Conservation (phyloP, 2,888 invertebrate species). For the Scrobipalpa atriplicella region DNA sequence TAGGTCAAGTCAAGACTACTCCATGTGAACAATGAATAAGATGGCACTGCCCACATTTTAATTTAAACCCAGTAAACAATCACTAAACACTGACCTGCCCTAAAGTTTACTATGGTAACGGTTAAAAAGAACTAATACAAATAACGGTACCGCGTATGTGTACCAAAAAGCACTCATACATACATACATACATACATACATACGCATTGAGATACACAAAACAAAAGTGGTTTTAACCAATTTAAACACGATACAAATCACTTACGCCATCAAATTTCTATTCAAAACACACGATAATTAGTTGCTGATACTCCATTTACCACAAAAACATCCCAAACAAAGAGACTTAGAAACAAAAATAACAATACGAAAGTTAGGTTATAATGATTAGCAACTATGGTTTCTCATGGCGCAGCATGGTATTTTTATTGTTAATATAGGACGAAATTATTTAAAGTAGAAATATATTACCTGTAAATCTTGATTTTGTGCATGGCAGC, state of each 20-base stretch:
- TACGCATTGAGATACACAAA: constrained; percentile 12
- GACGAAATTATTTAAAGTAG: constrained; percentile 14
- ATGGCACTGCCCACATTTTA: neutral
- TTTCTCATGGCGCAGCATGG: constrained; percentile 20
- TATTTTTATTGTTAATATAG: constrained; percentile 27
- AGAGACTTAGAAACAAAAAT: constrained; percentile 32
- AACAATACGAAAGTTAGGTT: constrained; percentile 57
- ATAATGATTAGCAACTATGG: constrained; percentile 63
- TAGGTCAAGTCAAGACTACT: neutral
- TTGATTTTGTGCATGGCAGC: constrained; percentile 81
- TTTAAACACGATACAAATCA: constrained; percentile 5
- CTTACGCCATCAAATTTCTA: neutral
- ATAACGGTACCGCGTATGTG: constrained; percentile 20
- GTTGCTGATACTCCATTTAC: constrained; percentile 22
- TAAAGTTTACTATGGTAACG: neutral
- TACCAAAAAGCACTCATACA: constrained; percentile 14
- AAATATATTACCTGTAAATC: constrained; percentile 66
- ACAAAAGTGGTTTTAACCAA: neutral
- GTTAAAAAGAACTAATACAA: constrained; percentile 14
- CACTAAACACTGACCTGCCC: neutral
- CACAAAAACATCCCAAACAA: constrained; percentile 26
- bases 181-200: neutral
- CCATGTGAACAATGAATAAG: neutral
- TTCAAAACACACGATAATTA: constrained; percentile 18
- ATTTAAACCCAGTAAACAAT: neutral